Evolutionary conservation across 2,113 vertebrate species (phyloP).

Genomic region (Gallinago jamesoni): DNA sequence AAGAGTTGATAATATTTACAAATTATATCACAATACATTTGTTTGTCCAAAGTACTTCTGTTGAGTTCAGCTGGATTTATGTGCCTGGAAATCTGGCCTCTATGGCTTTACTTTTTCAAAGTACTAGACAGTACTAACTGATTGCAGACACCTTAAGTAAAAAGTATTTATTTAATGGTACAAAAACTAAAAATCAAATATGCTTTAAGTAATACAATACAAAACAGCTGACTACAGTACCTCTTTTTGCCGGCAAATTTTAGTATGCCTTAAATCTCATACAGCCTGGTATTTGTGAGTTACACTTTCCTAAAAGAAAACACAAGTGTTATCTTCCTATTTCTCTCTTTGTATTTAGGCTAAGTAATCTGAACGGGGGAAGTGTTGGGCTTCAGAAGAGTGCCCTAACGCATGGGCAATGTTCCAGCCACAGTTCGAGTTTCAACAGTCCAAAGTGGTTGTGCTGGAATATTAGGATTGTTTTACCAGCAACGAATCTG

Average conservation of each 20-base stretch:
- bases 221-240: accelerated
- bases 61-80: background rate
- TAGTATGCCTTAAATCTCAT: background rate
- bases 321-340: background rate
- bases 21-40: background rate
- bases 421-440: background rate
- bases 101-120: background rate
- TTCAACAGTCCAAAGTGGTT: background rate
- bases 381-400: background rate
- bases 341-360: background rate
- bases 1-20: background rate
- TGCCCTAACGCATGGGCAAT: background rate
- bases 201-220: background rate
- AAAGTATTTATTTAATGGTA: background rate
- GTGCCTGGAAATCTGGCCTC: background rate
- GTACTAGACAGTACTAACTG: background rate
- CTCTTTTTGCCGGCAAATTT: background rate
- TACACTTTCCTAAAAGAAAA: background rate
- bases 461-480: background rate
- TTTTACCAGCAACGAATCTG: background rate
- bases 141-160: background rate
- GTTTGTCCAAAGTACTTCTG: background rate
- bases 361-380: background rate
- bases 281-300: background rate
- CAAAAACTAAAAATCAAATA: background rate